A percentile compares a stretch with the other conserved stretches of the same genome.
phyloP scores from a whole-genome alignment of 2,888 invertebrate species.

The Tricholauxania praeusta region DNA sequence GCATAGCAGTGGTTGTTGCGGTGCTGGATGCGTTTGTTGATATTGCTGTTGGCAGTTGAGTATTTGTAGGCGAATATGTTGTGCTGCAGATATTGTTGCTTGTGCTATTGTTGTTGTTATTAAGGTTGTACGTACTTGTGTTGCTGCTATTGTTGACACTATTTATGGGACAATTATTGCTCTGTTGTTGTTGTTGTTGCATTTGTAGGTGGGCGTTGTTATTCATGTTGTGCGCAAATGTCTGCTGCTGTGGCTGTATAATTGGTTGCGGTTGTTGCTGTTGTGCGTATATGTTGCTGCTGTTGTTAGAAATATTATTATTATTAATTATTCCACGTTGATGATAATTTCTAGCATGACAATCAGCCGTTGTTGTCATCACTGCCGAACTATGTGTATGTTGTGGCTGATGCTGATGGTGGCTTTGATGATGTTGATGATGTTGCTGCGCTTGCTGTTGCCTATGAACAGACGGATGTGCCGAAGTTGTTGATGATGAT shows the following conservation, averaged over 20 bases:
- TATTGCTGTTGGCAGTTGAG: conserved; percentile 40
- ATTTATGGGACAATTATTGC: conserved; percentile 29
- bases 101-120: conserved; percentile 28
- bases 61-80: not conserved
- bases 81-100: conserved; percentile 40
- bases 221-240: conserved; percentile 36
- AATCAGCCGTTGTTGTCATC: conserved; percentile 52
- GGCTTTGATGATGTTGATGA: conserved; percentile 47
- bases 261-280: conserved; percentile 39
- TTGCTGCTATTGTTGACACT: conserved; percentile 32
- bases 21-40: conserved; percentile 26
- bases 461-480: conserved; percentile 53
- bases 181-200: conserved; percentile 44
- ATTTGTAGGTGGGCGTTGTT: conserved; percentile 42
- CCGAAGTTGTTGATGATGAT: conserved; percentile 71
- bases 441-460: conserved; percentile 74
- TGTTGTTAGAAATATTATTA: conserved; percentile 42
- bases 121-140: conserved; percentile 35
- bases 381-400: conserved; percentile 43
- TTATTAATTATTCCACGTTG: conserved; percentile 34
- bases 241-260: conserved; percentile 32
- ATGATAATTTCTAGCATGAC: conserved; percentile 43
- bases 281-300: conserved; percentile 39
- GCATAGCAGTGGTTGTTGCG: conserved; percentile 48
- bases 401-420: conserved; percentile 49